Evolutionary conservation across 2,888 invertebrate species (phyloP).

Genomic region (Allolobophora icterica): DNA sequence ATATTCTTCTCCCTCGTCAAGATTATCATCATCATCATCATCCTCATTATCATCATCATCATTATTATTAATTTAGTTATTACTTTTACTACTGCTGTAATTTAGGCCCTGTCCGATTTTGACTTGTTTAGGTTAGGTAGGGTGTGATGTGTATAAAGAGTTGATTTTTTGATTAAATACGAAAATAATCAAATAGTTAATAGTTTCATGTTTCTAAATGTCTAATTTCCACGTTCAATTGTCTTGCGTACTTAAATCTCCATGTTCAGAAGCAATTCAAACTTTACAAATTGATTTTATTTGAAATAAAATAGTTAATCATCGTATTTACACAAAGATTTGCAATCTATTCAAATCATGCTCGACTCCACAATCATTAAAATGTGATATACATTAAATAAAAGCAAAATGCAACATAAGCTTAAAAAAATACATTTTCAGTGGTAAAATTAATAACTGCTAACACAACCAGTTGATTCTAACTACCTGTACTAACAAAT

Average conservation of each 20-base stretch:
- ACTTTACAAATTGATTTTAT: not conserved
- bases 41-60: too few relatives aligned
- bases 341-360: not conserved
- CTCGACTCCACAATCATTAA: not conserved
- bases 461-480: not conserved
- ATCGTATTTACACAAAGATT: not conserved
- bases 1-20: too few relatives aligned
- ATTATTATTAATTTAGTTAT: not conserved
- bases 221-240: too few relatives aligned
- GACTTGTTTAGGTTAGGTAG: too few relatives aligned
- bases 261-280: not conserved
- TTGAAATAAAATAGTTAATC: too few relatives aligned
- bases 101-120: not conserved
- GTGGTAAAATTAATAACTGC: not conserved
- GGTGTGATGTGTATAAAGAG: too few relatives aligned
- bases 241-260: too few relatives aligned
- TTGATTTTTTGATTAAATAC: too few relatives aligned
- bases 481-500: not conserved
- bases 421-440: not conserved
- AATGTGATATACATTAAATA: slow-evolving; percentile 8
- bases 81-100: not conserved
- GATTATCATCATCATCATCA: too few relatives aligned
- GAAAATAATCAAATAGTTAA: too few relatives aligned
- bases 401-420: not conserved
- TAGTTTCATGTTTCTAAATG: too few relatives aligned